Conservation (phyloP, 2,888 invertebrate genomes). For the Altica lythri region DNA sequence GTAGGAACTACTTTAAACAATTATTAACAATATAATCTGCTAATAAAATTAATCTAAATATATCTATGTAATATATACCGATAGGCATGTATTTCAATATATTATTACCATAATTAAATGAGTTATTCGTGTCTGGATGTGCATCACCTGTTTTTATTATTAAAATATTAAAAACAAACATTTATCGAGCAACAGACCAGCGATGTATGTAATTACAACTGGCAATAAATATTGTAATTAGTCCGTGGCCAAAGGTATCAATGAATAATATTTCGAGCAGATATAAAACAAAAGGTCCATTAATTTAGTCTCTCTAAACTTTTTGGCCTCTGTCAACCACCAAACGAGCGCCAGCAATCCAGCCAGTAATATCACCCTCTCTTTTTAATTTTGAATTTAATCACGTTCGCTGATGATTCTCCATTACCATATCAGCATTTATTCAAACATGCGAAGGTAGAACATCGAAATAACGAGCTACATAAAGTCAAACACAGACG, state of each 20-base stretch:
- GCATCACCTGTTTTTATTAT: not conserved
- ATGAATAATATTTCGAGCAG: conserved; percentile 15
- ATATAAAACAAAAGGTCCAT: conserved; percentile 20
- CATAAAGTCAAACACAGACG: conserved; percentile 45
- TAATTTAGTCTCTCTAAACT: conserved; percentile 17
- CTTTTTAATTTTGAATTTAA: conserved; percentile 47
- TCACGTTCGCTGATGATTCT: conserved; percentile 42
- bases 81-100: too few species aligned
- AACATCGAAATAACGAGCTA: conserved; percentile 45
- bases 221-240: conserved; percentile 19
- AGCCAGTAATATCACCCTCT: not conserved
- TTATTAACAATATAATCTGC: too few species aligned
- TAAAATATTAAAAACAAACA: not conserved
- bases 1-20: too few species aligned
- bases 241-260: conserved; percentile 14
- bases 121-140: too few species aligned
- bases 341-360: conserved; percentile 12
- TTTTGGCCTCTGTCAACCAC: conserved; percentile 20
- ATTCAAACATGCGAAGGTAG: conserved; percentile 45
- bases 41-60: too few species aligned
- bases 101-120: too few species aligned
- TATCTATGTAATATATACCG: too few species aligned
- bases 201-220: conserved; percentile 7
- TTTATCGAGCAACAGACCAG: conserved; percentile 1
- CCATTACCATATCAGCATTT: conserved; percentile 45